Evolutionary conservation across 2,797 vertebrate species (phyloP).

Genomic region (Rhadinocentrus ornatus): DNA sequence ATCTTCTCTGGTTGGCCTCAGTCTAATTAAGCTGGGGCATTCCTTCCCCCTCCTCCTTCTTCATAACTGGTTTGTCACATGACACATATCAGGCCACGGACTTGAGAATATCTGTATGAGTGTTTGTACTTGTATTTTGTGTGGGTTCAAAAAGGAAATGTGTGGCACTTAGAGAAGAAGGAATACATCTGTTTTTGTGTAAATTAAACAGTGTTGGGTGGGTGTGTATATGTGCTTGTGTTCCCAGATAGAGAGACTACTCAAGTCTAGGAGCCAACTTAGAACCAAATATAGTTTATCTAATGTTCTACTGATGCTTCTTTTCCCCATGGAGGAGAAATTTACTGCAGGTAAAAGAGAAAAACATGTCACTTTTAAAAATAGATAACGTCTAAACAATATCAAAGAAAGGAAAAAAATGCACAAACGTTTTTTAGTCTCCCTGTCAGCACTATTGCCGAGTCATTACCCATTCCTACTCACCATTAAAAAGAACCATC

Average conservation of each 20-base stretch:
- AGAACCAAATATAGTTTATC: constrained; percentile 53
- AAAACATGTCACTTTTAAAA: constrained; percentile 22
- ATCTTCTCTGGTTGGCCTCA: constrained; percentile 66
- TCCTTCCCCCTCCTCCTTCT: constrained; percentile 34
- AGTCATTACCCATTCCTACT: constrained; percentile 15
- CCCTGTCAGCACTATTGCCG: not conserved
- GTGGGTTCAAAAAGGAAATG: constrained; percentile 18
- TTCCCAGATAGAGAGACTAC: constrained; percentile 14
- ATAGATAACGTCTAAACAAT: not conserved
- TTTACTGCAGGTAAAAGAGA: constrained; percentile 4
- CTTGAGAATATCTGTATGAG: not conserved
- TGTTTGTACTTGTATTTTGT: constrained; percentile 7
- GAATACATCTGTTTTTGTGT: constrained; percentile 26
- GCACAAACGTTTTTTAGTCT: constrained; percentile 12
- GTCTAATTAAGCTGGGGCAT: constrained; percentile 67
- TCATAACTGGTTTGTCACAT: constrained; percentile 42
- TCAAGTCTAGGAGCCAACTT: constrained; percentile 40
- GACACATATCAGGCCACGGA: constrained; percentile 32
- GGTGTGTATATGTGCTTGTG: constrained; percentile 1
- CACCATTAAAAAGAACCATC: constrained; percentile 34
- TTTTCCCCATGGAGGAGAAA: constrained; percentile 23
- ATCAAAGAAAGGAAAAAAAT: not conserved
- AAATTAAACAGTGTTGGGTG: constrained; percentile 21
- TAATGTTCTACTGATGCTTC: constrained; percentile 26
- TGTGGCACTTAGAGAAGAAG: constrained; percentile 5